phyloP scores from a whole-genome alignment of 2,888 invertebrate species.

The Agrenia bidenticulata region DNA sequence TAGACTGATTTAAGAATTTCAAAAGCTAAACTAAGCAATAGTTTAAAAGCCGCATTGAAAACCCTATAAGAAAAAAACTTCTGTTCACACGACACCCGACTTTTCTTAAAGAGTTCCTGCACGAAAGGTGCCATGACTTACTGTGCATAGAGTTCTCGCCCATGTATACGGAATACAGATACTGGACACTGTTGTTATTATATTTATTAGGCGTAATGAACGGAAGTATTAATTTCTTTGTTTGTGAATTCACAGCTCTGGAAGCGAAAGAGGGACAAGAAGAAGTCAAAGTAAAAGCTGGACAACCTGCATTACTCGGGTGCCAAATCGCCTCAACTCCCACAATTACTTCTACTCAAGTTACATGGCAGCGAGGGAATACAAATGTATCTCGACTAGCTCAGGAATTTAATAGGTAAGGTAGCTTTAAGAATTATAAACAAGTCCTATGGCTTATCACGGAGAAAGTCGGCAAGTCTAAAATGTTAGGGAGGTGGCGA shows the following conservation, averaged over 20 bases:
- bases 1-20: too few relatives aligned
- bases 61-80: too few relatives aligned
- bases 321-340: constrained; percentile 44
- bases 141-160: too few relatives aligned
- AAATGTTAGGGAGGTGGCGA: not conserved
- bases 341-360: constrained; percentile 22
- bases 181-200: too few relatives aligned
- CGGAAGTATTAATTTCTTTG: too few relatives aligned
- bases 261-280: constrained; percentile 18
- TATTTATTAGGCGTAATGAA: too few relatives aligned
- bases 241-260: constrained; percentile 6
- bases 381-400: constrained; percentile 38
- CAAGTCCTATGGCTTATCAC: not conserved
- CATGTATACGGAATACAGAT: too few relatives aligned
- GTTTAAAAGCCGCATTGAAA: too few relatives aligned
- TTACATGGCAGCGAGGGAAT: constrained; percentile 39
- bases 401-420: constrained; percentile 47
- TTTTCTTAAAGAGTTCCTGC: too few relatives aligned
- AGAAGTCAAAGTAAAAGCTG: constrained; percentile 42
- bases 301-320: constrained; percentile 41
- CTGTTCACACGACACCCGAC: too few relatives aligned
- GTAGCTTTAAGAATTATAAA: not conserved
- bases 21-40: too few relatives aligned
- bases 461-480: not conserved
- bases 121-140: too few relatives aligned